phyloP scores from a whole-genome alignment of 2,888 invertebrate species.

The Acrobasis repandana region DNA sequence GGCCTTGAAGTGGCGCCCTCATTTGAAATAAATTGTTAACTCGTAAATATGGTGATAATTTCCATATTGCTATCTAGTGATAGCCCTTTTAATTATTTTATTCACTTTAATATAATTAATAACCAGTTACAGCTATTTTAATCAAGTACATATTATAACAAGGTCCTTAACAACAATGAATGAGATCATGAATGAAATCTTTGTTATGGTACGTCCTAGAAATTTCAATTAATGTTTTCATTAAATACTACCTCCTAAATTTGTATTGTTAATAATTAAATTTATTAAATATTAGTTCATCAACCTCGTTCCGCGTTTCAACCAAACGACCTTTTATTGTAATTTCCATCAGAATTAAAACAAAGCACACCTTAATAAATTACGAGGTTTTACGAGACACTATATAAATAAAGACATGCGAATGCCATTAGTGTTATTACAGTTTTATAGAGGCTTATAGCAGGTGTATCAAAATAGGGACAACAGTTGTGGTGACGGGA shows the following conservation, averaged over 20 bases:
- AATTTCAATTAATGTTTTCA: neutral
- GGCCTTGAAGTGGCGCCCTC: too few relatives aligned
- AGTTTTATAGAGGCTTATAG: slow-evolving; percentile 61
- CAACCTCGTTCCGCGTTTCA: slow-evolving; percentile 22
- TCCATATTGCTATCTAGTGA: too few relatives aligned
- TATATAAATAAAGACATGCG: slow-evolving; percentile 74
- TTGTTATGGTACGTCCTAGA: too few relatives aligned
- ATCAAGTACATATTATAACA: too few relatives aligned
- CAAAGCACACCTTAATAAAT: slow-evolving; percentile 63
- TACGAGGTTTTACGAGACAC: slow-evolving; percentile 60
- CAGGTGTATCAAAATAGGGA: slow-evolving; percentile 60
- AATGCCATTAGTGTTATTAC: slow-evolving; percentile 77
- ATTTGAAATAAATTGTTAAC: too few relatives aligned
- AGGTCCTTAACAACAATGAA: too few relatives aligned
- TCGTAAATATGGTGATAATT: too few relatives aligned
- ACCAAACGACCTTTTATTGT: slow-evolving; percentile 25
- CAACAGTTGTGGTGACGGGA: slow-evolving; percentile 50
- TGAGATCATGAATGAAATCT: too few relatives aligned
- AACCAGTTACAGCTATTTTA: too few relatives aligned
- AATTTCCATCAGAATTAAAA: slow-evolving; percentile 53
- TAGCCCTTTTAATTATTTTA: too few relatives aligned
- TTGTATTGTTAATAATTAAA: slow-evolving; percentile 5
- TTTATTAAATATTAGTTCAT: slow-evolving; percentile 21
- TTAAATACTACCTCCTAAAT: too few relatives aligned
- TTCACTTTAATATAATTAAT: too few relatives aligned